These are phyloP conservation scores for Aphelocoma coerulescens DNA, from an alignment of 2,113 vertebrate species.

Conservation along the genomic window DNA sequence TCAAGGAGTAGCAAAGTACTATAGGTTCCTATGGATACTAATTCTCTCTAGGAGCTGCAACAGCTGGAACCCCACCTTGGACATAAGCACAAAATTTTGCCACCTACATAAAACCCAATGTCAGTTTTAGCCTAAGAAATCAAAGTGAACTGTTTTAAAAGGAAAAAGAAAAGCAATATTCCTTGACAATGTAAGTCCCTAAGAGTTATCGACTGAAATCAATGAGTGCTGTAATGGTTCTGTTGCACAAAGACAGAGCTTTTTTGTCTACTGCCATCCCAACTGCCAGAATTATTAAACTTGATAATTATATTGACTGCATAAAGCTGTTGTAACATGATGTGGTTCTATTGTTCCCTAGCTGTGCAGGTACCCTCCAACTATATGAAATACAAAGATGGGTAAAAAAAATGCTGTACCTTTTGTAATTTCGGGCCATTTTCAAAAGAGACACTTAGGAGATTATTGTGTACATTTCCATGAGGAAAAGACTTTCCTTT, in stretches of 20 bases:
- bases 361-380: not conserved
- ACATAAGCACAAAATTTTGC: not conserved
- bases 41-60: not conserved
- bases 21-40: not conserved
- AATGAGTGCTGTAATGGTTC: not conserved
- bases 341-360: not conserved
- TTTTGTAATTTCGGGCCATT: not conserved
- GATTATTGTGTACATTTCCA: not conserved
- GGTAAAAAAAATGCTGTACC: accelerated
- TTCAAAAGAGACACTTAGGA: not conserved
- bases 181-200: not conserved
- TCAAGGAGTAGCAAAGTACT: not conserved
- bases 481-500: not conserved
- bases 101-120: not conserved
- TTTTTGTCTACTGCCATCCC: not conserved
- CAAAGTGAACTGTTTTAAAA: not conserved
- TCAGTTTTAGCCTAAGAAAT: not conserved
- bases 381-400: not conserved
- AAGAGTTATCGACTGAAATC: not conserved
- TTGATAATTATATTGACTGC: not conserved
- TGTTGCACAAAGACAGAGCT: not conserved
- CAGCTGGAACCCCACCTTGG: not conserved
- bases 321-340: not conserved
- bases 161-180: not conserved
- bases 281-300: not conserved